Evolutionary conservation across 2,113 vertebrate genomes (phyloP).

Genomic region (Bufo bufo): DNA sequence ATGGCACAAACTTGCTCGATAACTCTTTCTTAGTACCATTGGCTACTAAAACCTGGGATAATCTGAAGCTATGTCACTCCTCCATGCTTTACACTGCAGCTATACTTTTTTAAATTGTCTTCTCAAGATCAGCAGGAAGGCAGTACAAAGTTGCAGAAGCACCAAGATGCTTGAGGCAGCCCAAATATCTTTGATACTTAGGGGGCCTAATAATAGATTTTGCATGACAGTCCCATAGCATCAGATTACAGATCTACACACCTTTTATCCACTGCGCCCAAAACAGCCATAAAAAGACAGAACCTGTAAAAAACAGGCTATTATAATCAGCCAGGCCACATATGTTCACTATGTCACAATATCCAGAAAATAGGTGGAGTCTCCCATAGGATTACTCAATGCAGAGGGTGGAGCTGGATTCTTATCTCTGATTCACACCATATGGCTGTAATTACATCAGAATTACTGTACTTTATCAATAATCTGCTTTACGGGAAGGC

Average conservation of each 20-base stretch:
- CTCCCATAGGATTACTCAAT: background rate
- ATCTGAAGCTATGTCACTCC: background rate
- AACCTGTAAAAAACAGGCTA: background rate
- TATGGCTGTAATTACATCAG: background rate
- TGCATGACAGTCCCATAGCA: too few species aligned
- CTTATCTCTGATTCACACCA: background rate
- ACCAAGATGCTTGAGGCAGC: too few species aligned
- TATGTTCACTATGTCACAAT: background rate
- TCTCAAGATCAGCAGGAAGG: too few species aligned
- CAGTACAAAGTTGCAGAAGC: too few species aligned
- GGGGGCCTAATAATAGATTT: too few species aligned
- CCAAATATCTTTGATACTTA: too few species aligned
- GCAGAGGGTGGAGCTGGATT: background rate
- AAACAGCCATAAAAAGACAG: background rate
- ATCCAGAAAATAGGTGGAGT: constrained; percentile 1
- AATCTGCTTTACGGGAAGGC: background rate
- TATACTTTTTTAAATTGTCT: too few species aligned
- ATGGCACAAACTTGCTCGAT: too few species aligned
- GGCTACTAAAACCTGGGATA: too few species aligned
- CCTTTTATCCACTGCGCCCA: background rate
- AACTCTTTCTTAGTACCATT: too few species aligned
- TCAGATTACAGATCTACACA: background rate
- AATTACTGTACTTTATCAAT: background rate
- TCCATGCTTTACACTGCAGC: background rate
- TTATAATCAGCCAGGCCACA: background rate